Conservation (phyloP, 2,888 invertebrate genomes). For the Zootermopsis nevadensis region DNA sequence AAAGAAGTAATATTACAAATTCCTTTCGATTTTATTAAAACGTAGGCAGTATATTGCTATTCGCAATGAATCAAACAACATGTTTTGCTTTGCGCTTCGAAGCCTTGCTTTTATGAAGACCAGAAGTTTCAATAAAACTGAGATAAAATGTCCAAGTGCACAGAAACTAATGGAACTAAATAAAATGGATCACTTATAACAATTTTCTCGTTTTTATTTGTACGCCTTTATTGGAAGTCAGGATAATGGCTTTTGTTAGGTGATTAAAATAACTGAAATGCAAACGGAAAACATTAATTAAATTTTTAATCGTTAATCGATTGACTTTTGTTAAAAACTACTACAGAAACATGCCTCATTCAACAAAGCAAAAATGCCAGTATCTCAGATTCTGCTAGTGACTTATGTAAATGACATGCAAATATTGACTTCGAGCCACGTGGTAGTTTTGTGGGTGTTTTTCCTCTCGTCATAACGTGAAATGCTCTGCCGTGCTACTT, state of each 20-base stretch:
- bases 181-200: background rate
- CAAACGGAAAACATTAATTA: background rate
- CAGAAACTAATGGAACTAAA: background rate
- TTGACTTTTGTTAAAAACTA: too few species aligned
- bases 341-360: too few species aligned
- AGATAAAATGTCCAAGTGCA: background rate
- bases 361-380: too few species aligned
- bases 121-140: background rate
- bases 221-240: too few species aligned
- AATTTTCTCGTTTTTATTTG: background rate
- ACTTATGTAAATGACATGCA: too few species aligned
- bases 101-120: background rate
- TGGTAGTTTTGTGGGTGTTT: too few species aligned
- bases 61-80: too few species aligned
- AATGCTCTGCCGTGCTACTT: too few species aligned
- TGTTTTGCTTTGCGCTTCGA: background rate
- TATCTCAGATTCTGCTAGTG: too few species aligned
- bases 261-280: background rate
- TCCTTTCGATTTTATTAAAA: slow-evolving; percentile 6
- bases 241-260: background rate
- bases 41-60: background rate
- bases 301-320: background rate
- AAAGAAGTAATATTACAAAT: slow-evolving; percentile 1
- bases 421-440: too few species aligned
- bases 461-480: too few species aligned